Base-by-base conservation (phyloP, 2,888 invertebrate genomes). In the Teleogryllus oceanicus region DNA sequence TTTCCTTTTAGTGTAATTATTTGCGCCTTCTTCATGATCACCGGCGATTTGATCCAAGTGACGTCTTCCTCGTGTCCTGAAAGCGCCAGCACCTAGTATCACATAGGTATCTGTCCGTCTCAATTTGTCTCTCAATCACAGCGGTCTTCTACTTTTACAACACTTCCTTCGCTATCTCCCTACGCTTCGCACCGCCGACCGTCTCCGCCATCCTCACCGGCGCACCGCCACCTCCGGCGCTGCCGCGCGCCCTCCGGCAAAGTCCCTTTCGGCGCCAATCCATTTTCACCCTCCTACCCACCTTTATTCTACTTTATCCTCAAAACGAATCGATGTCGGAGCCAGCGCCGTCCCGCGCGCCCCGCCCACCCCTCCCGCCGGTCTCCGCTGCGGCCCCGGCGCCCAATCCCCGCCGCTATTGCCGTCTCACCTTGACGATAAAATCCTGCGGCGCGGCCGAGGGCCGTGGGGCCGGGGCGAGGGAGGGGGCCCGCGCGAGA, bases 241-340 rank as follows among this genome's bases (percentile, higher is more conserved):
- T 16, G 16, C 62, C n/a, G 62, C 16, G 16, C 62, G 62, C n/a
- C 62, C n/a, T n/a, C 16, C n/a, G 8, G 62, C 62, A 62, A 62
- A 62, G 62, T 62, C 62, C 62, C 62, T 62, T 62, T 62, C 62
- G 62, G 62, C 62, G 62, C 62, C 62, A 62, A 62, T 62, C 62
- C 21, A 77, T 75, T 80, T 80, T 80, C 78, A 77, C 75, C 79
- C 78, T 78, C 79, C 77, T 80, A 62, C 62, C 78, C 80, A 81
- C 81, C 82, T 82, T 80, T 81, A 80, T 81, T 81, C 81, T 80
- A 82, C 82, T 82, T 81, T 82, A 82, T 81, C 82, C 82, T 77
- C 81, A 81, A 82, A 81, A 79, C 76, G 82, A 82, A 82, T 82
- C 82, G 82, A 82, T 82, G 62, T 62, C 62, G 62, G 62, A 62